These are phyloP conservation scores for Irena cyanogastra DNA, from an alignment of 2,113 vertebrate genomes.

Conservation along the genomic window DNA sequence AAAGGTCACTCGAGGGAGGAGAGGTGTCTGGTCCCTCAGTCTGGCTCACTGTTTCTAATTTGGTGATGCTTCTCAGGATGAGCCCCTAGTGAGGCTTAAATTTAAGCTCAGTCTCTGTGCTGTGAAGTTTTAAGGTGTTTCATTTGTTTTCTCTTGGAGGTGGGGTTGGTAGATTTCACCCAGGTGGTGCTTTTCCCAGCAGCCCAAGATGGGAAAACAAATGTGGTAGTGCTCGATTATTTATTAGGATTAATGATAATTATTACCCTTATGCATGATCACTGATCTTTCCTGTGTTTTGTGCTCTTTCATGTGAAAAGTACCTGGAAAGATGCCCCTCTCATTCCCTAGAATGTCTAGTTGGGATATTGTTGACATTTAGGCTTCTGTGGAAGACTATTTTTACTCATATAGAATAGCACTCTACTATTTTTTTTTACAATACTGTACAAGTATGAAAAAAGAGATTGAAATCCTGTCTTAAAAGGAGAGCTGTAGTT, in stretches of 20 bases:
- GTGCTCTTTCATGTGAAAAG: background rate
- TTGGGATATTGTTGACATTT: background rate
- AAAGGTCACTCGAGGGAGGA: background rate
- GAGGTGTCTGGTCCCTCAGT: background rate
- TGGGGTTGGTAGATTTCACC: background rate
- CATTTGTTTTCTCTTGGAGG: rapidly evolving
- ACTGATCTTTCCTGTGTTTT: background rate
- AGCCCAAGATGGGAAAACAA: background rate
- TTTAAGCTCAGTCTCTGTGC: background rate
- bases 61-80: background rate
- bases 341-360: background rate
- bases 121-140: background rate
- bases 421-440: rapidly evolving
- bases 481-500: background rate
- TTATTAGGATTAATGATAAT: background rate
- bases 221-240: background rate
- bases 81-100: background rate
- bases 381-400: background rate
- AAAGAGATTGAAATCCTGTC: background rate
- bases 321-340: background rate
- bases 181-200: background rate
- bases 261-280: background rate
- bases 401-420: background rate
- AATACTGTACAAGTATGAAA: background rate
- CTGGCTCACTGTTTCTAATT: background rate